Evolutionary conservation across 2,888 invertebrate genomes (phyloP).

Genomic region (Biston stratarius): DNA sequence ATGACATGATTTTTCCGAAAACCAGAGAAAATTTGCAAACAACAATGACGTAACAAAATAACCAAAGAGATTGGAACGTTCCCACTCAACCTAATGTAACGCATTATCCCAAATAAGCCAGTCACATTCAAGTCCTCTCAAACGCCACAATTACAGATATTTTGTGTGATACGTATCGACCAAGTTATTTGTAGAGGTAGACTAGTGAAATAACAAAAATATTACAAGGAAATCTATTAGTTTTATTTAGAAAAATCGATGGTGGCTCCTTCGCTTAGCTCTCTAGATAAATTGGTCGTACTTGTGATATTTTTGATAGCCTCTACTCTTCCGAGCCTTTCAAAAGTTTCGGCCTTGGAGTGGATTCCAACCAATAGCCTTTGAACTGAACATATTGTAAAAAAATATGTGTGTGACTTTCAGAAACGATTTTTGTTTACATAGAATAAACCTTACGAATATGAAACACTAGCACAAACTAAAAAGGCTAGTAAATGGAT

Average conservation of each 20-base stretch:
- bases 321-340: constrained; percentile 30
- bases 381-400: constrained; percentile 46
- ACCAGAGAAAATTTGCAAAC: background rate
- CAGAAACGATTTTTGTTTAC: background rate
- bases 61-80: background rate
- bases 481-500: too few relatives aligned
- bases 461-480: too few relatives aligned
- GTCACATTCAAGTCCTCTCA: constrained; percentile 16
- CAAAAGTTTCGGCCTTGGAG: constrained; percentile 50
- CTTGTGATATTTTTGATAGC: constrained; percentile 46
- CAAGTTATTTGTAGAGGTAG: background rate
- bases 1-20: too few relatives aligned
- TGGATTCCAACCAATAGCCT: constrained; percentile 52
- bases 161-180: constrained; percentile 8
- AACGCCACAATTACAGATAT: constrained; percentile 10
- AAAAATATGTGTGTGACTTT: background rate
- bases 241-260: background rate
- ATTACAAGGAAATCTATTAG: background rate
- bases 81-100: constrained; percentile 2
- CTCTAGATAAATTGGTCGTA: background rate
- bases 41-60: background rate
- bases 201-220: background rate
- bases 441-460: background rate
- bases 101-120: constrained; percentile 20
- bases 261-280: background rate